Base-by-base conservation (phyloP, 2,888 invertebrate genomes). In the Pinctada fucata region DNA sequence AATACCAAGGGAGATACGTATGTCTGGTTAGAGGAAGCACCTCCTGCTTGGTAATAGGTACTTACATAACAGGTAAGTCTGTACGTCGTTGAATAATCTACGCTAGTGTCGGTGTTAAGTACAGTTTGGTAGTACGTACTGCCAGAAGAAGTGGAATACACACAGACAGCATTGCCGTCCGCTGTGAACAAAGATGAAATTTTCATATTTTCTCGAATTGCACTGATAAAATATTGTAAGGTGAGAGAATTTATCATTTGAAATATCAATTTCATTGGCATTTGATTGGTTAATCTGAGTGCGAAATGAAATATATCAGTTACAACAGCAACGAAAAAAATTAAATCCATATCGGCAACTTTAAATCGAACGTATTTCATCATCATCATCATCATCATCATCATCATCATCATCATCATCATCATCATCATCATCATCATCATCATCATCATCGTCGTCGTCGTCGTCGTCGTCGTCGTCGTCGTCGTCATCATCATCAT, bases 21-120 rank as follows among this genome's bases (percentile, higher is more conserved):
- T 45, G 16, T 47, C 3, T 5, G 13, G 16, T 3, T 47, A 68
- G 47, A 45, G 68, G 16, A 8, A 3, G n/a, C n/a, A n/a, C n/a
- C n/a, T n/a, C n/a, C n/a, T n/a, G n/a, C n/a, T n/a, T n/a, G n/a
- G n/a, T n/a, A n/a, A 72, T n/a, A 8, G n/a, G 16, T 4, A 74
- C 76, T 66, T 79, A 79, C 79, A 72, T 72, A 58, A 16, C 79
- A 79, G 3, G 79, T 79, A 47, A 76, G 74, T 45, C 79, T 69
- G 66, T 69, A 79, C 2, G 72, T 79, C 4, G 80, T 64, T 8
- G 76, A 66, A n/a, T 52, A 66, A 47, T 77, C 76, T 49, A 72
- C 72, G n/a, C 66, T 66, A 10, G 71, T 8, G 48, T 77, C 76
- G 6, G 47, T 52, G 67, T 77, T 77, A 13, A 77, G 49, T 13